Base-by-base conservation (phyloP, 1,140 invertebrate genomes). In the Zaprionus nigranus region DNA sequence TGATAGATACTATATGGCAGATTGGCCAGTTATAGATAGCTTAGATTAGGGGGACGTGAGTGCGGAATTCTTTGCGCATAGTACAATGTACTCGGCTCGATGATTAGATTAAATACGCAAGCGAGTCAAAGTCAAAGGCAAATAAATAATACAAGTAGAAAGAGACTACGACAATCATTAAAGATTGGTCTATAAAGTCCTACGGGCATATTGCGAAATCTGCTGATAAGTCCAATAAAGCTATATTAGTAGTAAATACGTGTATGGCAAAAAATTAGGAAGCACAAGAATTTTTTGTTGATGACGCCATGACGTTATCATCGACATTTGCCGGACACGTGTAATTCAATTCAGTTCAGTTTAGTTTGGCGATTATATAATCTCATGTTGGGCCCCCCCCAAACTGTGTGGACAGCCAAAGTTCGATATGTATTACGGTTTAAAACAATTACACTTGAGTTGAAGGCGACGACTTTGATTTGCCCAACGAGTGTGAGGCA, bases 121-220 rank as follows among this genome's bases (percentile, higher is more conserved):
- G 36, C 51, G 53, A 20, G 58, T 34, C 69, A 81, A 68, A 49
- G 56, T 54, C 74, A 71, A 74, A 61, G 54, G 58, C 58, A 56
- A 66, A 64, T 30, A 62, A 58, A 63, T 54, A 38, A 40, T 43
- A n/a, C n/a, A n/a, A n/a, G n/a, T n/a, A 51, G 61, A 40, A 49
- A 51, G 61, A 70, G 57, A 72, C 70, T 71, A 64, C 40, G 57
- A 64, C 56, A 68, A 63, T 53, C 49, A 24, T n/a, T 49, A 49
- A 30, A 54, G 49, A 72, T 58, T 65, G 53, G 17, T 46, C 30
- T 26, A 63, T 26, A 62, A 38, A 46, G 38, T 34, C 15, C 53
- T 61, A 51, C 11, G 46, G 9, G 9, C 5, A 22, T 11, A 34
- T 46, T 65, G 51, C 40, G n/a, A 54, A 73, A 51, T 36, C 3